Base-by-base conservation (phyloP, 2,797 vertebrate species). In the Oryzias sinensis region DNA sequence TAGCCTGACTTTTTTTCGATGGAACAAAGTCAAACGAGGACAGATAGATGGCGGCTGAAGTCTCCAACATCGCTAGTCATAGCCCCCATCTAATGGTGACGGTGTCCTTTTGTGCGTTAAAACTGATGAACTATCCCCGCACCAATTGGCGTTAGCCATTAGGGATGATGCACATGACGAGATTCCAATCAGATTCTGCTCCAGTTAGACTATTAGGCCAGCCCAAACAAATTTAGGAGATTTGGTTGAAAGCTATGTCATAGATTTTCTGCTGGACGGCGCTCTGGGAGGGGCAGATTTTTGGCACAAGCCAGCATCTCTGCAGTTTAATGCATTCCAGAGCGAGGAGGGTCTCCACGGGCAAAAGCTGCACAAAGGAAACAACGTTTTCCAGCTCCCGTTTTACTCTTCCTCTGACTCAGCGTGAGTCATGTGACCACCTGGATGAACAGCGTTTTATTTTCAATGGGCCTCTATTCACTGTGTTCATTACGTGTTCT, bases 71-170 rank as follows among this genome's bases (percentile, higher is more conserved):
- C 53, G n/a, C n/a, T n/a, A n/a, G n/a, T n/a, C n/a, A n/a, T n/a
- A n/a, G n/a, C n/a, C n/a, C 27, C 40, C 14, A 61, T 57, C 46
- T 57, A 70, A 43, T 43, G 25, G 49, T 29, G 70, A 74, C 25
- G 56, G 70, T 46, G 63, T 76, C 59, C 60, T 58, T 44, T 58
- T 60, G 77, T 72, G n/a, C 73, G 77, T 82, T 77, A 73, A 88
- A 86, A 80, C 52, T 82, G 80, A 88, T 88, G 84, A 86, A 86
- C 87, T 84, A 81, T 72, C 68, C 66, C 59, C 49, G n/a, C n/a
- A n/a, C n/a, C n/a, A 84, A 88, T 88, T 88, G 85, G 86, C 82
- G 75, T 77, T 76, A 70, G 81, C 88, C 88, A 88, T 88, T 87
- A 84, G 70, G 17, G 74, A 76, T 59, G 74, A 74, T 66, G 74